A percentile compares a stretch with the other conserved stretches of the same genome.
These are phyloP conservation scores for Calliphora vicina DNA, from an alignment of 1,140 invertebrate species.

Conservation along the genomic window DNA sequence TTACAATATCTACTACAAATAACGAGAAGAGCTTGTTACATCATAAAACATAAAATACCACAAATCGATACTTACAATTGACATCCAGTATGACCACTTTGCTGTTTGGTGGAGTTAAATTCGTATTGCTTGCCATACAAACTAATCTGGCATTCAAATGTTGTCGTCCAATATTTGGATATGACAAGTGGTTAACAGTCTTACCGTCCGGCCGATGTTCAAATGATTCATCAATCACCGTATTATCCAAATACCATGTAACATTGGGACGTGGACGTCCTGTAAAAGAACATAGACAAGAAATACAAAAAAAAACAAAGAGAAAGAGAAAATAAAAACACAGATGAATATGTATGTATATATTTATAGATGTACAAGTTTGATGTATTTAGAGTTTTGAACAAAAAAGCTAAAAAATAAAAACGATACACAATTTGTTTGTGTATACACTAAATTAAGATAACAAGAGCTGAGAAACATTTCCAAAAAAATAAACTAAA, in stretches of 20 bases:
- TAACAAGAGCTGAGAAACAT: constrained; percentile 40
- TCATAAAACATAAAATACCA: constrained; percentile 20
- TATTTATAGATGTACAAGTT: background rate
- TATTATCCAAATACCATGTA: constrained; percentile 85
- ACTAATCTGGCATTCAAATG: constrained; percentile 80
- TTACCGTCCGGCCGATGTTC: constrained; percentile 73
- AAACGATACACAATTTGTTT: constrained; percentile 3
- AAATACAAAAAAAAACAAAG: constrained; percentile 1
- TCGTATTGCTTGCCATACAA: constrained; percentile 87
- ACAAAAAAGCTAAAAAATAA: background rate
- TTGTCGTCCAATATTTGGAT: constrained; percentile 76
- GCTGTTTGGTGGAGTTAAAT: constrained; percentile 76
- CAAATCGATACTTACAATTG: constrained; percentile 76
- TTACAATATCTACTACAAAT: too few species aligned
- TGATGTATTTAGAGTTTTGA: background rate
- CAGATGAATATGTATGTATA: too few species aligned
- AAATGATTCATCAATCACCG: constrained; percentile 82
- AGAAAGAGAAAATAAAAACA: too few species aligned
- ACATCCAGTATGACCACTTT: constrained; percentile 82
- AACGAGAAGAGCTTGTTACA: background rate
- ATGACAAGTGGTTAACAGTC: constrained; percentile 80
- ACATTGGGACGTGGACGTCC: constrained; percentile 80
- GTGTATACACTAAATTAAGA: constrained; percentile 32
- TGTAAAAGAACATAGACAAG: constrained; percentile 51
- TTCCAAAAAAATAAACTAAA: background rate